Evolutionary conservation across 2,888 invertebrate genomes (phyloP).

Genomic region (Metopia argyrocephala): DNA sequence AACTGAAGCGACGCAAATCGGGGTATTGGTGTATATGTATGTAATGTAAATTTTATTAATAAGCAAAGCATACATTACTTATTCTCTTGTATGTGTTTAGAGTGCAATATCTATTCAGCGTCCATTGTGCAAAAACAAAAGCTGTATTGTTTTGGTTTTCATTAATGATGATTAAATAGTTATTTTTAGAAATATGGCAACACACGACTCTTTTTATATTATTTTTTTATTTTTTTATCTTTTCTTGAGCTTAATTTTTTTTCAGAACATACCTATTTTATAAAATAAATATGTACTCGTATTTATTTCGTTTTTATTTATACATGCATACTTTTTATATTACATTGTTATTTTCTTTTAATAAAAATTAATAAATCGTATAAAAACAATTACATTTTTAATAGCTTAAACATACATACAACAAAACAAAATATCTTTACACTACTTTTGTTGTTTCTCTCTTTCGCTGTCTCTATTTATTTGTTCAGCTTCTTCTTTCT

Average conservation of each 20-base stretch:
- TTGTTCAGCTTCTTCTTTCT: constrained; percentile 16
- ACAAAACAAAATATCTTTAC: constrained; percentile 21
- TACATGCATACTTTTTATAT: neutral
- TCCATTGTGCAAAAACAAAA: neutral
- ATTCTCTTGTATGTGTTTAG: neutral
- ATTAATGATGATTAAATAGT: constrained; percentile 35
- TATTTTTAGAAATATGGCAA: constrained; percentile 53
- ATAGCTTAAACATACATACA: neutral
- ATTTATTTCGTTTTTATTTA: constrained; percentile 25
- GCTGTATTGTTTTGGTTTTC: neutral
- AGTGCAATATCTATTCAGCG: neutral
- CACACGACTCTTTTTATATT: constrained; percentile 3
- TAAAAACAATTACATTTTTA: neutral
- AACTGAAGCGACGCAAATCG: no score
- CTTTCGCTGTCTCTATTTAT: neutral
- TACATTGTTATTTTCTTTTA: constrained; percentile 13
- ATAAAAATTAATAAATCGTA: constrained; percentile 21
- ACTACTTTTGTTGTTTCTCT: constrained; percentile 19
- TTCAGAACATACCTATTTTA: neutral
- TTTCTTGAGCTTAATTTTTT: neutral
- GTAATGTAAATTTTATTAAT: constrained; percentile 2
- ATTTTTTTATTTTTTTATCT: neutral
- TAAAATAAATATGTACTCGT: no score
- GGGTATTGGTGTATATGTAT: no score
- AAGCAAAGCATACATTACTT: no score